Evolutionary conservation across 2,113 vertebrate species (phyloP), one percentile per base, ranked within the genome.

Genomic region (Psephotus haematonotus): DNA sequence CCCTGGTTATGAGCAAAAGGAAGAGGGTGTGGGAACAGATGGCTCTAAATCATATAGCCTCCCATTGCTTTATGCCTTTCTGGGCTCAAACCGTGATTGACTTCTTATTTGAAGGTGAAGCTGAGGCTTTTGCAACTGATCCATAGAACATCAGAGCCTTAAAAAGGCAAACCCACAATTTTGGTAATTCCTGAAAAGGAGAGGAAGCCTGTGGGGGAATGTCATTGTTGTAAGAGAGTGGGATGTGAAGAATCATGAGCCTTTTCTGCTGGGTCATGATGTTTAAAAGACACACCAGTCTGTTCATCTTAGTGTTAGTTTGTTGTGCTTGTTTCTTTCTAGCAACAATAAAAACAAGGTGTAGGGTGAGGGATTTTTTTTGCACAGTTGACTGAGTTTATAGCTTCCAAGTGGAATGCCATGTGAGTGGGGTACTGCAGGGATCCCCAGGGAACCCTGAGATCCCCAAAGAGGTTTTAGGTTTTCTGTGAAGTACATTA

Each of bases 1-100:
- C 47, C 27, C 11, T 69, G n/a, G 6, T 20, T 79, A 4, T 7
- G 44, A 62, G 67, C 47, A 79, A 85, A 82, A 82, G 49, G 44
- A 49, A 39, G 33, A 68, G 43, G 31, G 67, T 69, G 16, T 52
- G 44, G 64, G 93, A 94, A 77, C 90, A 96, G 87, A 94, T 94
- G 95, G 95, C 90, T 80, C 27, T 59, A 55, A 74, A 77, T 64
- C 86, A 44, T 95, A 11, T 43, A 69, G 35, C 49, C 49, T 33
- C 43, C 41, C 79, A 31, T 63, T 77, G 60, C 23, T 80, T 28
- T 70, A 9, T 87, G 82, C n/a, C 37, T 67, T 71, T 85, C 29
- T 69, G 53, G 64, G 85, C 35, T 92, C 78, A 85, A 82, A 88
- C 67, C 85, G 64, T 79, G 41, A 49, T 17, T 43, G 59, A 31